Conservation (phyloP, 2,888 invertebrate genomes). For the Nomada fabriciana region DNA sequence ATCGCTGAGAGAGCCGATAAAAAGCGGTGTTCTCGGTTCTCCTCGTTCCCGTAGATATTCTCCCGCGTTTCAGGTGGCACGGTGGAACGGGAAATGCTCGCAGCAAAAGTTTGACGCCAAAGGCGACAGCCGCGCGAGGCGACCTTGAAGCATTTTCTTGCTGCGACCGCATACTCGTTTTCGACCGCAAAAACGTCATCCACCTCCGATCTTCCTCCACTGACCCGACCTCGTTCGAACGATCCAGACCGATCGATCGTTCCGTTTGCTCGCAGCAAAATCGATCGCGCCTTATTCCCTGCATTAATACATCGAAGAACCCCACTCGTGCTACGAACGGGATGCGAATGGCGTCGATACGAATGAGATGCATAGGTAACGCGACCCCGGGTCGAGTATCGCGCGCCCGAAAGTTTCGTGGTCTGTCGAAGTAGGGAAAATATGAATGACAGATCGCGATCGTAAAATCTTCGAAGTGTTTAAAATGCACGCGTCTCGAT, state of each 20-base stretch:
- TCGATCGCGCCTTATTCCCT: background rate
- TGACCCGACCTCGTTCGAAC: conserved; percentile 46
- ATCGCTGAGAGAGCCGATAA: conserved; percentile 14
- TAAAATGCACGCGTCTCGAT: no score
- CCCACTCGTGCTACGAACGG: no score
- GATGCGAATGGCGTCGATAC: no score
- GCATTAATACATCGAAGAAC: no score
- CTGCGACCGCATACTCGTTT: conserved; percentile 40
- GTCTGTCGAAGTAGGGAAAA: no score
- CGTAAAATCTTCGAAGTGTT: no score
- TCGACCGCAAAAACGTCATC: conserved; percentile 41
- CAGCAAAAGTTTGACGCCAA: conserved; percentile 20
- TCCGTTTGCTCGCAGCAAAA: background rate
- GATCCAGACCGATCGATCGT: conserved; percentile 14
- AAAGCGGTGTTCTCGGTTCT: conserved; percentile 19
- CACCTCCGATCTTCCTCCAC: conserved; percentile 24
- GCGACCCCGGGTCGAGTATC: no score
- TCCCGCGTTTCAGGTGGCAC: conserved; percentile 31
- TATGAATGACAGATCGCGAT: no score
- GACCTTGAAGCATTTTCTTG: conserved; percentile 55
- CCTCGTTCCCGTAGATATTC: conserved; percentile 20
- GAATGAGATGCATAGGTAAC: no score
- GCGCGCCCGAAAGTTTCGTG: no score
- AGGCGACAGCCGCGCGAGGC: conserved; percentile 28
- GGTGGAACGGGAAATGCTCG: conserved; percentile 29